These are phyloP conservation scores for Pygocentrus nattereri DNA, from an alignment of 2,797 vertebrate genomes.

Conservation along the genomic window DNA sequence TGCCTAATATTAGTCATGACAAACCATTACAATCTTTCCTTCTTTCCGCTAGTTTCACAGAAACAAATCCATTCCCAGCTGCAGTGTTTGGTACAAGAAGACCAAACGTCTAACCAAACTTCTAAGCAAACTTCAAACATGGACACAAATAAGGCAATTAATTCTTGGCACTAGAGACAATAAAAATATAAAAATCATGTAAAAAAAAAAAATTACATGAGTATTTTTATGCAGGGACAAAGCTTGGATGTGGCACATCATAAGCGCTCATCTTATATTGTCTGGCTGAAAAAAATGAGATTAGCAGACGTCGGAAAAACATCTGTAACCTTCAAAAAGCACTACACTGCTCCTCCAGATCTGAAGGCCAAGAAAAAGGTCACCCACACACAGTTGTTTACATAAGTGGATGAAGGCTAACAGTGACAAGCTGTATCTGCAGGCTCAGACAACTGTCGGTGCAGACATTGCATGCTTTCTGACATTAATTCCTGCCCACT, in stretches of 20 bases:
- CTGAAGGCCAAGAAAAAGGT: constrained; percentile 29
- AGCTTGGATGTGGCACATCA: neutral
- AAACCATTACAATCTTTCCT: constrained; percentile 6
- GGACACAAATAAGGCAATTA: neutral
- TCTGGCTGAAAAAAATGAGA: neutral
- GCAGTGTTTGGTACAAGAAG: neutral
- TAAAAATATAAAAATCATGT: no score
- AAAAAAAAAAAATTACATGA: neutral
- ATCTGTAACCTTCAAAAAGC: constrained; percentile 66
- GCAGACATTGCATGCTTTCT: constrained; percentile 29
- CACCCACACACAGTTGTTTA: constrained; percentile 41
- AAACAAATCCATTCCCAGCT: neutral
- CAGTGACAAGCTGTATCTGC: constrained; percentile 1
- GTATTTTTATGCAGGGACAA: neutral
- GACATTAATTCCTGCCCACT: constrained; percentile 27
- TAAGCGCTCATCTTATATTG: neutral
- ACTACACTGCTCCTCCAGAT: constrained; percentile 46
- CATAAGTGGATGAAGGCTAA: constrained; percentile 19
- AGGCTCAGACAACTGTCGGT: constrained; percentile 24
- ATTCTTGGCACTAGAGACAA: neutral
- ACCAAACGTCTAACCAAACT: constrained; percentile 17
- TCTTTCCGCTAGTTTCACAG: neutral
- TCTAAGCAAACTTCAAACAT: neutral
- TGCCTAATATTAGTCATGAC: constrained; percentile 62
- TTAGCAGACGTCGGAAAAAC: neutral